Conservation (phyloP, 2,888 invertebrate genomes). For the Eristalinus aeneus region DNA sequence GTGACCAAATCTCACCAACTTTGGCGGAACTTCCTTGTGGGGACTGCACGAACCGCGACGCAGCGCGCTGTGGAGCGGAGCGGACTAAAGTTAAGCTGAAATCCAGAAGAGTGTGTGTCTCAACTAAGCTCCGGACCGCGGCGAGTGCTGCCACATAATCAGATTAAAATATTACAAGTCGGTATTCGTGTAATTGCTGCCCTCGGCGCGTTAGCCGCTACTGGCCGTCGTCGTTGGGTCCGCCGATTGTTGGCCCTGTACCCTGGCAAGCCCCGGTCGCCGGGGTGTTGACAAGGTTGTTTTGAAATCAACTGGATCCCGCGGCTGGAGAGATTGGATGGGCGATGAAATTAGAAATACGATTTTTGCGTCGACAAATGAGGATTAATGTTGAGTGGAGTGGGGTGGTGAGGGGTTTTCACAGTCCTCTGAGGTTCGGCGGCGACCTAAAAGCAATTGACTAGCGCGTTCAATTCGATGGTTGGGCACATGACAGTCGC, state of each 20-base stretch:
- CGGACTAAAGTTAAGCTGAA: neutral
- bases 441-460: neutral
- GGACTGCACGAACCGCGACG: too few species aligned
- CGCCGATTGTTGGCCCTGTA: neutral
- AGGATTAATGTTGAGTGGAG: constrained; percentile 1
- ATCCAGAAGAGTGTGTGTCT: neutral
- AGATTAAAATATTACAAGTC: constrained; percentile 70
- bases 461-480: neutral
- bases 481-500: too few species aligned
- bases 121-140: constrained; percentile 1
- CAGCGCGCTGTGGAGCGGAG: constrained; percentile 8
- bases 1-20: constrained; percentile 52
- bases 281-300: constrained; percentile 67
- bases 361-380: constrained; percentile 33
- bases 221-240: neutral
- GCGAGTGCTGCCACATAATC: constrained; percentile 50
- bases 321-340: neutral
- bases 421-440: neutral
- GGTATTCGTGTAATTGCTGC: constrained; percentile 67
- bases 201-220: constrained; percentile 45
- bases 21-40: constrained; percentile 25
- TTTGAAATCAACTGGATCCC: constrained; percentile 62
- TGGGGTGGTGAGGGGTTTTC: neutral
- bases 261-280: constrained; percentile 9
- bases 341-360: constrained; percentile 12